phyloP scores from a whole-genome alignment of 37 sponge, comb jelly and placozoan species.

The Beroe forskalii region DNA sequence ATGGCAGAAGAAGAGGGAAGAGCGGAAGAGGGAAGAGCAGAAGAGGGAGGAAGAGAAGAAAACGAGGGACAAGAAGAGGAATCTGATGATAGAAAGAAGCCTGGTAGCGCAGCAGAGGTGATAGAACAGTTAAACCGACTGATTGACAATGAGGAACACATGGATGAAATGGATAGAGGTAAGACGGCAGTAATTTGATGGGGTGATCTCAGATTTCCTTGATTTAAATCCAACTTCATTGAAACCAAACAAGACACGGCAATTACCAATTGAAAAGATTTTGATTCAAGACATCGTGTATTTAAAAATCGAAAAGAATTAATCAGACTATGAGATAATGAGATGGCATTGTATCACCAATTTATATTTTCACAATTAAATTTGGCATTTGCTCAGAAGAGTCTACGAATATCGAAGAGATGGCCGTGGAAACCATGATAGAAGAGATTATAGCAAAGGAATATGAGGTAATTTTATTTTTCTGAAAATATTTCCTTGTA shows the following conservation, averaged over 20 bases:
- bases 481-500: too few species aligned
- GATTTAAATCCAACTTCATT: too few species aligned
- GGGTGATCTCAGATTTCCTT: too few species aligned
- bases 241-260: too few species aligned
- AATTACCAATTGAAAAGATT: too few species aligned
- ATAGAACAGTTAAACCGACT: background rate
- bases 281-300: too few species aligned
- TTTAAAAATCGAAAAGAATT: too few species aligned
- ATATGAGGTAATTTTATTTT: too few species aligned
- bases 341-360: too few species aligned
- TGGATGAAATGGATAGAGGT: background rate
- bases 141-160: background rate
- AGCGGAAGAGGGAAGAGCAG: background rate
- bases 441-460: background rate
- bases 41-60: background rate
- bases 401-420: background rate
- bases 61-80: background rate
- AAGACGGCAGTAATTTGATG: too few species aligned
- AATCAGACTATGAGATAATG: too few species aligned
- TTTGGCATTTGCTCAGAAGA: background rate
- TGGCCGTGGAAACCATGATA: background rate
- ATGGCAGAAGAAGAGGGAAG: background rate
- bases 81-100: background rate
- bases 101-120: background rate
- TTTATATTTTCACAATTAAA: too few species aligned